phyloP scores from a whole-genome alignment of 2,797 vertebrate genomes.

The Ctenopoma kingsleyae region DNA sequence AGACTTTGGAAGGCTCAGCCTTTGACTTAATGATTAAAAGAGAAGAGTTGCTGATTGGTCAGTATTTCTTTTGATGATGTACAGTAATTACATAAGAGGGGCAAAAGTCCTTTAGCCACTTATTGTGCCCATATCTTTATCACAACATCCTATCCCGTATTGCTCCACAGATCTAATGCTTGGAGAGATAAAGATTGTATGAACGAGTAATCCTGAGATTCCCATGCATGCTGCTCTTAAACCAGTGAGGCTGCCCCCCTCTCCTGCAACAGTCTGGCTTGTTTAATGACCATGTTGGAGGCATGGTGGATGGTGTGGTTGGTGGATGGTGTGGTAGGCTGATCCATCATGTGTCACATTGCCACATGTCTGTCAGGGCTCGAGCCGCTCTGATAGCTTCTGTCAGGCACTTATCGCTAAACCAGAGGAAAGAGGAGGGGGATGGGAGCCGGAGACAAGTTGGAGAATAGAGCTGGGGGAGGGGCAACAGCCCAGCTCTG shows the following conservation, averaged over 20 bases:
- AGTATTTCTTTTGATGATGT: constrained; percentile 45
- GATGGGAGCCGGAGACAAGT: constrained; percentile 47
- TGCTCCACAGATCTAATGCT: constrained; percentile 57
- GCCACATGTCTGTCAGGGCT: constrained; percentile 82
- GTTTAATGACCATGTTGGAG: constrained; percentile 78
- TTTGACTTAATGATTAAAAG: constrained; percentile 82
- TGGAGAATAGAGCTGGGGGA: constrained; percentile 57
- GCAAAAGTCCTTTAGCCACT: constrained; percentile 67
- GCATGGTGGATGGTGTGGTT: constrained; percentile 54
- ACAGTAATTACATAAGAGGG: constrained; percentile 60
- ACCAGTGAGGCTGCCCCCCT: constrained; percentile 28
- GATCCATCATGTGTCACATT: constrained; percentile 83
- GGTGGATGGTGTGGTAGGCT: constrained; percentile 59
- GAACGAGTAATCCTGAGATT: constrained; percentile 65
- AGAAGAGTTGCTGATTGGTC: constrained; percentile 70
- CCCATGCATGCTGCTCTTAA: constrained; percentile 37
- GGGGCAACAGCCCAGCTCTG: constrained; percentile 84
- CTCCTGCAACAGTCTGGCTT: constrained; percentile 39
- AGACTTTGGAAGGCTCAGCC: constrained; percentile 83
- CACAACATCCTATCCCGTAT: constrained; percentile 51
- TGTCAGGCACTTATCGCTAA: constrained; percentile 87
- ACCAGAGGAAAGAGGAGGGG: constrained; percentile 60
- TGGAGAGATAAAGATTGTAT: constrained; percentile 52
- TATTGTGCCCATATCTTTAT: constrained; percentile 58
- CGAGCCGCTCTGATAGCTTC: constrained; percentile 80